These are phyloP conservation scores for Thelaira solivaga DNA, from an alignment of 2,888 invertebrate genomes.

Conservation along the genomic window DNA sequence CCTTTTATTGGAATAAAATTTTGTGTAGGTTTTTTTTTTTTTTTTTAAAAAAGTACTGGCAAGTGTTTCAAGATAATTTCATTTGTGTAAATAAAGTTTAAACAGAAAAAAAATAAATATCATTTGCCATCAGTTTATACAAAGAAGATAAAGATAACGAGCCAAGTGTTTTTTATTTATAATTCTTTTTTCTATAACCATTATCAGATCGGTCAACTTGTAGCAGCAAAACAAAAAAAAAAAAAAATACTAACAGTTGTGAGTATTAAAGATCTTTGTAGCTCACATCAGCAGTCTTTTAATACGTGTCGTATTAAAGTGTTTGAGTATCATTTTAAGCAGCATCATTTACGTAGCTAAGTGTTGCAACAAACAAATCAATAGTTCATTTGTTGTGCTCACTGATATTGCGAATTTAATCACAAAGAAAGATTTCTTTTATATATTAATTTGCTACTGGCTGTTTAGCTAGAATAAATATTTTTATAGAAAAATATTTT, in stretches of 20 bases:
- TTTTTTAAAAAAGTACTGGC: neutral
- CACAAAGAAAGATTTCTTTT: neutral
- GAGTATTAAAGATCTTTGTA: neutral
- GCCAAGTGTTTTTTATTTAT: conserved; percentile 19
- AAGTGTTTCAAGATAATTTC: conserved; percentile 30
- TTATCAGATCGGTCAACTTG: conserved; percentile 14
- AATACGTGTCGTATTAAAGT: conserved; percentile 12
- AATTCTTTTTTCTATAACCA: neutral
- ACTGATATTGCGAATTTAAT: no score
- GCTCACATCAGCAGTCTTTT: neutral
- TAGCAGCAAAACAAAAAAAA: neutral
- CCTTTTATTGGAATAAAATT: no score
- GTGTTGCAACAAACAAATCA: neutral
- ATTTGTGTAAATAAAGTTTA: neutral
- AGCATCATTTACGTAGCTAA: neutral
- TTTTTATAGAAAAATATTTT: no score
- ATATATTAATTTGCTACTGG: no score
- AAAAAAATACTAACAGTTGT: no score
- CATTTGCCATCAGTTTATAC: conserved; percentile 2
- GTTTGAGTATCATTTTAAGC: neutral
- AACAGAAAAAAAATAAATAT: conserved; percentile 13
- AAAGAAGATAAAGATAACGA: conserved; percentile 15
- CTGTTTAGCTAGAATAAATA: no score
- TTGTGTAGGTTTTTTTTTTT: neutral
- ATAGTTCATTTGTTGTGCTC: no score